Conservation (phyloP, 1,140 invertebrate genomes). For the Zaprionus taronus region DNA sequence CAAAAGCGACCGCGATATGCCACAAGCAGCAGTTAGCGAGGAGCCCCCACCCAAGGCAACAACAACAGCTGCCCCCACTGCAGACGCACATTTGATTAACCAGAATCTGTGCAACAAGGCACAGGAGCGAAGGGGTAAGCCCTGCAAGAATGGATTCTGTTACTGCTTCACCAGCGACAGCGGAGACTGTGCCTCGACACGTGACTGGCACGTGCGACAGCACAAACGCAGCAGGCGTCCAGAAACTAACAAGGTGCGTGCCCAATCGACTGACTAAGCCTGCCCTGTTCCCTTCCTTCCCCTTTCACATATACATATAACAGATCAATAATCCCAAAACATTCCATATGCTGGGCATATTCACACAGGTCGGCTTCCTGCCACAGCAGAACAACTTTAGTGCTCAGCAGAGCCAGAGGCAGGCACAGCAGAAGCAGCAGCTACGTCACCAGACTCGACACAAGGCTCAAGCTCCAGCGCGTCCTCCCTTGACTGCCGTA, state of each 20-base stretch:
- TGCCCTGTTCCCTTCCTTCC: background rate
- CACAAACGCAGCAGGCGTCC: constrained; percentile 66
- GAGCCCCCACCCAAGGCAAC: constrained; percentile 1
- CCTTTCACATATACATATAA: background rate
- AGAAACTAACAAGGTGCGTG: constrained; percentile 63
- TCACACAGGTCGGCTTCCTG: constrained; percentile 27
- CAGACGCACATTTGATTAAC: constrained; percentile 73
- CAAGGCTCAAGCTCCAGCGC: constrained; percentile 12
- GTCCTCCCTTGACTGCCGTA: constrained; percentile 61
- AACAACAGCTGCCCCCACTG: constrained; percentile 9
- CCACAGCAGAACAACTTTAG: constrained; percentile 44
- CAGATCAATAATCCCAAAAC: background rate
- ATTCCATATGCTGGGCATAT: constrained; percentile 8
- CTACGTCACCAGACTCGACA: constrained; percentile 23
- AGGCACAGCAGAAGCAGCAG: constrained; percentile 21
- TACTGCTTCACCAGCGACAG: constrained; percentile 84
- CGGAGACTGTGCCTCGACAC: constrained; percentile 72
- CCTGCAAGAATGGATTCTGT: constrained; percentile 79
- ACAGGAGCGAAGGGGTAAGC: constrained; percentile 76
- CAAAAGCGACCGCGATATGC: constrained; percentile 65
- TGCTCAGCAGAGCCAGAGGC: constrained; percentile 24
- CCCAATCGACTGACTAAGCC: background rate
- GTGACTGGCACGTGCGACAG: constrained; percentile 71
- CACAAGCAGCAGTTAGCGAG: background rate
- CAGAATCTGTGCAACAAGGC: constrained; percentile 79